Base-by-base conservation (phyloP, 2,888 invertebrate species). In the Leptinotarsa peninsularis region DNA sequence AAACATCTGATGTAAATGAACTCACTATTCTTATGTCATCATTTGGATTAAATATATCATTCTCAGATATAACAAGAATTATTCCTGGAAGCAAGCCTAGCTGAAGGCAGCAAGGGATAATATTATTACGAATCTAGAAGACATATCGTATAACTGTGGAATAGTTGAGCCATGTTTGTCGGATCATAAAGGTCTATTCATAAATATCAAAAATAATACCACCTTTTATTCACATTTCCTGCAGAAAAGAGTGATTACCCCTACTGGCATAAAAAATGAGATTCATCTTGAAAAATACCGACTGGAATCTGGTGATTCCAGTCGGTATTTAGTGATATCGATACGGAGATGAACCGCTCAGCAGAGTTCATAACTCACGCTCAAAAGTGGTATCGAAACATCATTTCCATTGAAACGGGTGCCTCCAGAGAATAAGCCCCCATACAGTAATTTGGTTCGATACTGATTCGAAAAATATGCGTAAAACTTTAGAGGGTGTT, bases 31-130 rank as follows among this genome's bases (percentile, higher is more conserved):
- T 68, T 27, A 68, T 68, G 15, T 68, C 68, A 54, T 68, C 68
- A 68, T 54, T 68, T 68, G 68, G 68, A 13, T 68, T 54, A 10
- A 21, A 54, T 68, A 68, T 68, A 54, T 7, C 1, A 68, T 52
- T 68, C 68, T 68, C 68, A 21, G 54, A 54, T 68, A 68, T 67
- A 18, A 67, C 67, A 67, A 67, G 67, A 52, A 67, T 67, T 52
- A 17, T 67, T 67, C 33, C 15, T 23, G 67, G 27, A 23, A 50
- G 67, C 52, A 67, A 67, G 27, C 52, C 54, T 54, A 68, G 68
- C 68, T 68, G 68, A n/a, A 56, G 56, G 3, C 18, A 18, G 21
- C 21, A 21, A 21, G 21, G 21, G 54, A 68, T 68, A 68, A 68
- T 68, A 68, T 68, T 27, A 56, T 68, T 7, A 68, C 14, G 33